Conservation (phyloP, 2,797 vertebrate species). For the Alca torda region DNA sequence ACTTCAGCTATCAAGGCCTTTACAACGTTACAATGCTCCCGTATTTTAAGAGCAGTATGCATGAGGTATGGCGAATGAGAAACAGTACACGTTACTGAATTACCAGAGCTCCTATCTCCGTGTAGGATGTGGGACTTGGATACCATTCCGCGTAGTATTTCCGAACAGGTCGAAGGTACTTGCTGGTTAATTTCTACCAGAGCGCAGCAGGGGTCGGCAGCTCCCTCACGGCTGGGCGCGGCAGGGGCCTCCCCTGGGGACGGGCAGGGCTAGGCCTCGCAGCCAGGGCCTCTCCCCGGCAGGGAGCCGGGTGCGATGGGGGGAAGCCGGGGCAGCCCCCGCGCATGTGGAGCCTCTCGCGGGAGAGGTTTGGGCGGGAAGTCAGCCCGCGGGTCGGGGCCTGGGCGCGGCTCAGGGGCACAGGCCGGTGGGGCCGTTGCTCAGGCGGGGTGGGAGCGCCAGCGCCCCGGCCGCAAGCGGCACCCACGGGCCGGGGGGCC, state of each 20-base stretch:
- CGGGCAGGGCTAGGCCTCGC: rapidly evolving
- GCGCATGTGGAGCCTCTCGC: too few species aligned
- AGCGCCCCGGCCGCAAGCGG: rapidly evolving
- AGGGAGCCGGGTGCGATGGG: too few species aligned
- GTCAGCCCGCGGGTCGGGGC: rapidly evolving
- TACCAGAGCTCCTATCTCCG: background rate
- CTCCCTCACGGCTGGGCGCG: rapidly evolving
- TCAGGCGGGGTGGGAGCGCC: rapidly evolving
- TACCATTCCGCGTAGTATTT: rapidly evolving
- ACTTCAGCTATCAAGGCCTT: background rate
- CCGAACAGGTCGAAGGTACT: background rate
- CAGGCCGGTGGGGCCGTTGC: rapidly evolving
- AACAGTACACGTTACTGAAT: rapidly evolving
- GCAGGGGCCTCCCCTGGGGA: rapidly evolving
- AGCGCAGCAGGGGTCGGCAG: rapidly evolving
- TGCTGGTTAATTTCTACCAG: rapidly evolving
- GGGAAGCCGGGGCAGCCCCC: too few species aligned
- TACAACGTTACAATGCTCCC: background rate
- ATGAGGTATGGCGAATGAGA: background rate
- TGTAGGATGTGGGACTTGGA: background rate
- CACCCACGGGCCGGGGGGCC: rapidly evolving
- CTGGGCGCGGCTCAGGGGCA: rapidly evolving
- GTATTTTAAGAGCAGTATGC: background rate
- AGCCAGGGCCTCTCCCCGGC: background rate
- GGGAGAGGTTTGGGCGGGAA: too few species aligned